Conservation (phyloP, 2,797 vertebrate species). For the Chiroxiphia lanceolata region DNA sequence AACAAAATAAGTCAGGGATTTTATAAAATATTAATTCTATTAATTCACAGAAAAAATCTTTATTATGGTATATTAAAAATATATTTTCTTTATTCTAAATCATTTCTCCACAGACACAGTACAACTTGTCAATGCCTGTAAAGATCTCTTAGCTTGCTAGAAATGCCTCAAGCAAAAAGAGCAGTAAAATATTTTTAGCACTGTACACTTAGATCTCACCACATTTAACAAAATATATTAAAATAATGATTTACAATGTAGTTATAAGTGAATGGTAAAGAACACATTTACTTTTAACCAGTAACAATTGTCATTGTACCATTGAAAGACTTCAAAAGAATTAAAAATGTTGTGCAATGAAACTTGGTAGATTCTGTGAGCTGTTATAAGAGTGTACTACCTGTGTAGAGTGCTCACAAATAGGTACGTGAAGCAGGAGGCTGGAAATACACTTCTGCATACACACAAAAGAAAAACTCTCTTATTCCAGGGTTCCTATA, state of each 20-base stretch:
- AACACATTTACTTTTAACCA: conserved; percentile 3
- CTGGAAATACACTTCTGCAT: neutral
- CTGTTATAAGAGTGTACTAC: neutral
- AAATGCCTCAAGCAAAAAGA: conserved; percentile 56
- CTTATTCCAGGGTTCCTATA: neutral
- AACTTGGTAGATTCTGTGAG: neutral
- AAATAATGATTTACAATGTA: conserved; percentile 35
- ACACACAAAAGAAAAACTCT: neutral
- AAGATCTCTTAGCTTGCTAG: conserved; percentile 46
- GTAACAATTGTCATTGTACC: neutral
- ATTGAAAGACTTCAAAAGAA: neutral
- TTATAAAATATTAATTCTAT: conserved; percentile 69
- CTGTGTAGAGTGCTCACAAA: neutral
- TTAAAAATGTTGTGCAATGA: neutral
- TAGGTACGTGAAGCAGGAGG: accelerated
- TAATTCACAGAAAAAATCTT: conserved; percentile 53
- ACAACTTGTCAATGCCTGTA: conserved; percentile 47
- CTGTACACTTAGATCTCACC: neutral
- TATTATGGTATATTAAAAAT: conserved; percentile 58
- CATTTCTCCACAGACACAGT: conserved; percentile 47
- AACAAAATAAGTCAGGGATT: conserved; percentile 61
- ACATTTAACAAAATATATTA: conserved; percentile 62
- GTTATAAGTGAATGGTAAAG: neutral
- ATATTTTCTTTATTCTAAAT: conserved; percentile 59
- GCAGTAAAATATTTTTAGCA: conserved; percentile 43